These are phyloP conservation scores for Brachirus orientalis DNA, from an alignment of 2,113 vertebrate species.

Conservation along the genomic window DNA sequence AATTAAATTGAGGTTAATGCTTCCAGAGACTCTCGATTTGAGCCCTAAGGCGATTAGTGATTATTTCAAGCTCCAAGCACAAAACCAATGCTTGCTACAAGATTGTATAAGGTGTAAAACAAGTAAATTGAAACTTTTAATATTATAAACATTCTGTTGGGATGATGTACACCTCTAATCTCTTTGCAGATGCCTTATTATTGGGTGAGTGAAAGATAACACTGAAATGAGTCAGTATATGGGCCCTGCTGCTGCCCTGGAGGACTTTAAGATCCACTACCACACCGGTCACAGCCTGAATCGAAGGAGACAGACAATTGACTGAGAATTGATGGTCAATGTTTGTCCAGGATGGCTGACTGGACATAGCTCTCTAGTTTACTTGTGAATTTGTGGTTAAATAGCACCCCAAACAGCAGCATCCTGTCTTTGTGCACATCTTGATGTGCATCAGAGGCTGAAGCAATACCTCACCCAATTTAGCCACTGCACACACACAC, in stretches of 20 bases:
- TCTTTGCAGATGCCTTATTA: neutral
- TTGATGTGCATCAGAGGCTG: too few relatives aligned
- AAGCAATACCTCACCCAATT: conserved; percentile 24
- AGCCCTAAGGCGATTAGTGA: conserved; percentile 26
- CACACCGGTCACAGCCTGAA: conserved; percentile 7
- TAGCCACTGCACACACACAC: conserved; percentile 5
- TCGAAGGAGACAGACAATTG: conserved; percentile 81
- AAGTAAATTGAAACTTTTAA: conserved; percentile 17
- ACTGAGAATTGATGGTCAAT: conserved; percentile 85
- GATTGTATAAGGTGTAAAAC: conserved; percentile 7
- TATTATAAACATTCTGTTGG: neutral
- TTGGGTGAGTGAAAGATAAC: neutral
- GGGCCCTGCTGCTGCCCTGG: conserved; percentile 2
- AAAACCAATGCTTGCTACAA: neutral
- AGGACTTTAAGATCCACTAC: conserved; percentile 39
- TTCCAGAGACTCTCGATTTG: conserved; percentile 1
- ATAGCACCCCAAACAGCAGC: conserved; percentile 81
- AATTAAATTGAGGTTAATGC: conserved; percentile 14
- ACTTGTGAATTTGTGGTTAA: conserved; percentile 92
- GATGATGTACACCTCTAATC: neutral
- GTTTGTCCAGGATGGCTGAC: conserved; percentile 88
- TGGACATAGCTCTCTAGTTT: conserved; percentile 87
- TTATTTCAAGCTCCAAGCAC: conserved; percentile 11
- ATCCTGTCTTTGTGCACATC: conserved; percentile 79
- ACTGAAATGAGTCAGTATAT: neutral